These are phyloP conservation scores for Torymus texanus DNA, from an alignment of 2,888 invertebrate genomes.

Conservation along the genomic window DNA sequence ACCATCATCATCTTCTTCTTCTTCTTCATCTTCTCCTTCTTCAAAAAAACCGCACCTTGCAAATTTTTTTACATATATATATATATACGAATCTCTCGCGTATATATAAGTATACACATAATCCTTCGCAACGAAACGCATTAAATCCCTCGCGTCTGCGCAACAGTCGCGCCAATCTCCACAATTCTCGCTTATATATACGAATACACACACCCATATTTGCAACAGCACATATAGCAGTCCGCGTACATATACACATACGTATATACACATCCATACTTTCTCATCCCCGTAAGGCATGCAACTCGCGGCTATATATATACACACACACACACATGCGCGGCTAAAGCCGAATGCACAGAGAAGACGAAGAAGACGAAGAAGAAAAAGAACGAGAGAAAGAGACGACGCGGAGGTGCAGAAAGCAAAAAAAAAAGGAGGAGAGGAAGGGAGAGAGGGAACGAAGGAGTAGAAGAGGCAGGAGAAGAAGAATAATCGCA, in stretches of 20 bases:
- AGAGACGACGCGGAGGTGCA: constrained; percentile 12
- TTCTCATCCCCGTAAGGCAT: constrained; percentile 43
- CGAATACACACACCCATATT: neutral
- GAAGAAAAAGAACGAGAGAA: neutral
- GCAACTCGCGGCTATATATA: constrained; percentile 21
- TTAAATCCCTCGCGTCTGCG: too few relatives aligned
- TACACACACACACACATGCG: neutral
- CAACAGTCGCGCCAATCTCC: neutral
- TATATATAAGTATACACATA: too few relatives aligned
- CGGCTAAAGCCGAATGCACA: constrained; percentile 10
- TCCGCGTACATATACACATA: neutral
- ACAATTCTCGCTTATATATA: neutral
- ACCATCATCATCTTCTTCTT: too few relatives aligned
- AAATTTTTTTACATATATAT: too few relatives aligned
- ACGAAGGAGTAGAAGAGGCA: constrained; percentile 10
- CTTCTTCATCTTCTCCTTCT: too few relatives aligned
- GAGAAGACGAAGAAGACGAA: constrained; percentile 15
- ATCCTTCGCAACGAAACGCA: too few relatives aligned
- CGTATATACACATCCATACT: neutral
- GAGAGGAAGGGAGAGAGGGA: constrained; percentile 15
- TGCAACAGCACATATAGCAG: constrained; percentile 40
- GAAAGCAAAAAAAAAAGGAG: constrained; percentile 24
- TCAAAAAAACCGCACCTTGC: too few relatives aligned
- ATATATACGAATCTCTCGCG: too few relatives aligned
- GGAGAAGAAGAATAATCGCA: constrained; percentile 54